Evolutionary conservation across 2,797 vertebrate species (phyloP).

Genomic region (Anomalospiza imberbis): DNA sequence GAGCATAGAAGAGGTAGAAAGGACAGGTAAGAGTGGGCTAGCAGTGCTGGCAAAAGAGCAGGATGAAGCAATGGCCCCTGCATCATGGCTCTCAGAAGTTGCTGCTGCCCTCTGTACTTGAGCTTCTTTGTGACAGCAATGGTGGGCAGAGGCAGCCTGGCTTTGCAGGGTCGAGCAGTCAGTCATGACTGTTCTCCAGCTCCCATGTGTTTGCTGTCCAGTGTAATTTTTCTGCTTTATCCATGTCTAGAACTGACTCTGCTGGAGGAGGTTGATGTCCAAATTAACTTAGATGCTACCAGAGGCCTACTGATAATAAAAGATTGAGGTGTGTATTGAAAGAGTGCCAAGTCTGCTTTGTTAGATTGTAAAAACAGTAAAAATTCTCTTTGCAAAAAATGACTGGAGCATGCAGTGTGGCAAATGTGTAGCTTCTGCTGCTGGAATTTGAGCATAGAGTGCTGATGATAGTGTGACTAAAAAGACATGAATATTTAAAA

Average conservation of each 20-base stretch:
- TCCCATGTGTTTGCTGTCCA: not conserved
- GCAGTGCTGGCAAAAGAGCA: not conserved
- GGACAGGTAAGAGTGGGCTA: not conserved
- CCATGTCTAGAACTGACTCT: not conserved
- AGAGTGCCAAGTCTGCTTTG: not conserved
- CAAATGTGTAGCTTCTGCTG: not conserved
- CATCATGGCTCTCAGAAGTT: not conserved
- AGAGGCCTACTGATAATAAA: not conserved
- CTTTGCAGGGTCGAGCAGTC: not conserved
- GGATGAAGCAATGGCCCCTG: not conserved
- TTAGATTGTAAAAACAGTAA: not conserved
- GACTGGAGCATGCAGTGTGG: not conserved
- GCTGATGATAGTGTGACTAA: not conserved
- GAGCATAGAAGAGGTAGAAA: not conserved
- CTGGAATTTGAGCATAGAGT: not conserved
- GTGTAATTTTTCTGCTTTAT: not conserved
- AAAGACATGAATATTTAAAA: not conserved
- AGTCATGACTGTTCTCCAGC: not conserved
- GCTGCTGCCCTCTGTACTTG: not conserved
- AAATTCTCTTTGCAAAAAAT: not conserved
- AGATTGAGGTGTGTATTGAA: not conserved
- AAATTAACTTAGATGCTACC: not conserved
- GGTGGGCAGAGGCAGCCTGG: not conserved
- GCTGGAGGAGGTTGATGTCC: not conserved
- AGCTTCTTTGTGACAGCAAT: not conserved